phyloP scores from a whole-genome alignment of 2,888 invertebrate genomes.

The Hyalella azteca region DNA sequence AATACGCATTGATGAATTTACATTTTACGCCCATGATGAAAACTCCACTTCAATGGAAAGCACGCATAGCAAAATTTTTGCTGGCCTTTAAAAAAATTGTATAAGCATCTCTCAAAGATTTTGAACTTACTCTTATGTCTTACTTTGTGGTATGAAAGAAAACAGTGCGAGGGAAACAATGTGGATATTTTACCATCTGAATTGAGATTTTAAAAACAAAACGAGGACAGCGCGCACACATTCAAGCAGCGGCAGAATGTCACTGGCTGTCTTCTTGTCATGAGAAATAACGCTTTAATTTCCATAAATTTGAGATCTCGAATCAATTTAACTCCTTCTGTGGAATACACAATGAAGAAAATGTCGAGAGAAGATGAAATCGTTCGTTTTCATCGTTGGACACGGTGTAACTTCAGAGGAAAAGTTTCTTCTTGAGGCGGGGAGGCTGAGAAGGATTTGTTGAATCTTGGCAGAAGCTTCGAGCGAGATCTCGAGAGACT shows the following conservation, averaged over 20 bases:
- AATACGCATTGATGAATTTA: too few relatives aligned
- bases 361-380: background rate
- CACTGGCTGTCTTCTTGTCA: constrained; percentile 13
- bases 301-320: constrained; percentile 15
- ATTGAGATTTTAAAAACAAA: background rate
- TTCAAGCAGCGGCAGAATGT: background rate
- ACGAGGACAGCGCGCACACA: background rate
- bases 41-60: too few relatives aligned
- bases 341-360: constrained; percentile 37
- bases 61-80: too few relatives aligned
- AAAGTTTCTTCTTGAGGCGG: background rate
- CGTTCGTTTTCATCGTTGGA: constrained; percentile 4
- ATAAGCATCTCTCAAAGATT: too few relatives aligned
- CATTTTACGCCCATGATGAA: too few relatives aligned
- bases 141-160: too few relatives aligned
- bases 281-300: constrained; percentile 23
- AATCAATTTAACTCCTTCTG: background rate
- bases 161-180: too few relatives aligned
- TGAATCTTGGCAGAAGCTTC: constrained; percentile 15
- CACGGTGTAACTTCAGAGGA: constrained; percentile 21
- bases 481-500: background rate
- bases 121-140: too few relatives aligned
- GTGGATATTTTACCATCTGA: background rate
- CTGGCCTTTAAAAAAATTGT: too few relatives aligned
- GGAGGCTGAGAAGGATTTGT: constrained; percentile 25